Percentiles rank a stretch among this genome's conserved stretches.
These are phyloP conservation scores for Dryocosmus kuriphilus DNA, from an alignment of 2,888 invertebrate species.

Conservation along the genomic window DNA sequence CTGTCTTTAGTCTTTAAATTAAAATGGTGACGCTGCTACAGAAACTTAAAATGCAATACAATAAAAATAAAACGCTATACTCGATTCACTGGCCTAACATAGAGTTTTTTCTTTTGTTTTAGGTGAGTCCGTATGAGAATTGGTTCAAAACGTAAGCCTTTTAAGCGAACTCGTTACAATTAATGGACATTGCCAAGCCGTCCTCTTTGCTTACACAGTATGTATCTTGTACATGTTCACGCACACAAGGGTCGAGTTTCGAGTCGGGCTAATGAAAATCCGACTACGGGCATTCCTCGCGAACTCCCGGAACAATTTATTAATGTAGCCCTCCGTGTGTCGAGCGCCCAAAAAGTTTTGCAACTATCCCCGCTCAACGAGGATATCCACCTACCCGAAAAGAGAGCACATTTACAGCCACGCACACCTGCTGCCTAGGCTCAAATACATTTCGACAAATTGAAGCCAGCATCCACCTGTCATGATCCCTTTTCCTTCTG, in stretches of 20 bases:
- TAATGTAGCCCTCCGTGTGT: constrained; percentile 57
- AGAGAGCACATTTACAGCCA: constrained; percentile 51
- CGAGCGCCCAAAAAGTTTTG: constrained; percentile 57
- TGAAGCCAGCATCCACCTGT: constrained; percentile 16
- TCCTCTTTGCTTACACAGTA: constrained; percentile 41
- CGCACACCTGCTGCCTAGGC: constrained; percentile 51
- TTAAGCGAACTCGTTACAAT: constrained; percentile 65
- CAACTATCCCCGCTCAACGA: constrained; percentile 47
- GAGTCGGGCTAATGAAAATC: constrained; percentile 61
- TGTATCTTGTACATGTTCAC: constrained; percentile 39
- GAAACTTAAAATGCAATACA: too few relatives aligned
- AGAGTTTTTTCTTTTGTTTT: constrained; percentile 59
- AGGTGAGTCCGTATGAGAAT: constrained; percentile 64
- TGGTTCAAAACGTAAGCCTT: constrained; percentile 64
- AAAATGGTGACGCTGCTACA: too few relatives aligned
- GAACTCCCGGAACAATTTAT: constrained; percentile 60
- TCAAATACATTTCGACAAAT: constrained; percentile 51
- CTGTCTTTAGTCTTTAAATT: too few relatives aligned
- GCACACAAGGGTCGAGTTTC: constrained; percentile 41
- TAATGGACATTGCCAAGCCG: constrained; percentile 62
- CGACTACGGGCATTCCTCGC: constrained; percentile 56
- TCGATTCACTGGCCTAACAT: not conserved
- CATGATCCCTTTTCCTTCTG: not conserved
- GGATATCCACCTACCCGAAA: constrained; percentile 47
- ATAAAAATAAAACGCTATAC: not conserved